Evolutionary conservation across 2,797 vertebrate species (phyloP).

Genomic region (Hafferia zeledoni): DNA sequence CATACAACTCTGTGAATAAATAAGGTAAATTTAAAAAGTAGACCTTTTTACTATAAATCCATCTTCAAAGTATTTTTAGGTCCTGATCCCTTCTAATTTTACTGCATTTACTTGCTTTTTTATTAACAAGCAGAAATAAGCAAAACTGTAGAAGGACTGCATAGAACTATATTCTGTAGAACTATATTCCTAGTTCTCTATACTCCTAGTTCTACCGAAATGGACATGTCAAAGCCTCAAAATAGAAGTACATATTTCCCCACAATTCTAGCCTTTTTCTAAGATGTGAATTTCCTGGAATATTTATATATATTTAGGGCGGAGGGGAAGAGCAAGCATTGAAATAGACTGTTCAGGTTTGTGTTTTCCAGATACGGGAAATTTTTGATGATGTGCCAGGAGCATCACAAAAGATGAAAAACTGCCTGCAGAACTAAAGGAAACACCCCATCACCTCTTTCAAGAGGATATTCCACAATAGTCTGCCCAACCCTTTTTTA

Average conservation of each 20-base stretch:
- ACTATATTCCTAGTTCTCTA: too few species aligned
- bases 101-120: neutral
- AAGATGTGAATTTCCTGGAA: neutral
- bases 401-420: neutral
- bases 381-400: neutral
- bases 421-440: neutral
- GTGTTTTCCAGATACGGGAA: neutral
- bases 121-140: neutral
- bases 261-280: neutral
- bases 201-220: neutral
- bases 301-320: neutral
- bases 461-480: neutral
- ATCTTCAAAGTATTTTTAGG: neutral
- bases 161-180: too few species aligned
- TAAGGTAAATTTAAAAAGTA: neutral
- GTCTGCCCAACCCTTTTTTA: neutral
- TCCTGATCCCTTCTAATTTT: neutral
- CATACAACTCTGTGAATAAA: neutral
- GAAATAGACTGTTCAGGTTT: neutral
- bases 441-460: neutral
- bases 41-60: neutral
- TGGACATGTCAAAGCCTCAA: neutral
- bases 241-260: neutral
- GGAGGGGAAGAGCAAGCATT: neutral
- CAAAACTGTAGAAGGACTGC: neutral